These are phyloP conservation scores for Thymelicus acteon DNA, from an alignment of 2,888 invertebrate genomes.

Conservation along the genomic window DNA sequence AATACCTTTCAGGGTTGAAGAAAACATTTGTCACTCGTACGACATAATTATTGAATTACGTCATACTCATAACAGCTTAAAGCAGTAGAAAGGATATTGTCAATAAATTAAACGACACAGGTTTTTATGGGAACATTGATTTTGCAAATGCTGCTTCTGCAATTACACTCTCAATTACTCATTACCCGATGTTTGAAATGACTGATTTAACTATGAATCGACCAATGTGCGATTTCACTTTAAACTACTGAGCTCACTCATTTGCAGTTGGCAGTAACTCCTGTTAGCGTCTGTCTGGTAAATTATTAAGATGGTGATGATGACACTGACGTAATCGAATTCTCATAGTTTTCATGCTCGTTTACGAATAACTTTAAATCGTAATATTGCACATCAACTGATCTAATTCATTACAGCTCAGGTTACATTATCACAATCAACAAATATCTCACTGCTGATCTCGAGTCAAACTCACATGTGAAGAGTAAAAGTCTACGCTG, in stretches of 20 bases:
- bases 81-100: too few species aligned
- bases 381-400: conserved; percentile 7
- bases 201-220: too few species aligned
- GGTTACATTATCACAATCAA: background rate
- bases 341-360: conserved; percentile 8
- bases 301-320: conserved; percentile 8
- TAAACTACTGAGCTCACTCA: background rate
- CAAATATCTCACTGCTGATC: background rate
- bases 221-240: background rate
- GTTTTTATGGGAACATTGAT: too few species aligned
- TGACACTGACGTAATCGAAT: conserved; percentile 16
- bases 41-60: conserved; percentile 6
- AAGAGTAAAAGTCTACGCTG: background rate
- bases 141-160: too few species aligned
- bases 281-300: background rate
- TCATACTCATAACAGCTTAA: background rate
- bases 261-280: background rate
- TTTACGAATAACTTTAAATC: conserved; percentile 9
- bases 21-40: background rate
- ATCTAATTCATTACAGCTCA: background rate
- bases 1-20: background rate
- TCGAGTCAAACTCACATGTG: background rate
- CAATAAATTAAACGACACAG: too few species aligned
- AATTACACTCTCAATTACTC: too few species aligned
- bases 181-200: too few species aligned